Evolutionary conservation across 1,140 invertebrate species (phyloP).

Genomic region (Musca vetustissima): DNA sequence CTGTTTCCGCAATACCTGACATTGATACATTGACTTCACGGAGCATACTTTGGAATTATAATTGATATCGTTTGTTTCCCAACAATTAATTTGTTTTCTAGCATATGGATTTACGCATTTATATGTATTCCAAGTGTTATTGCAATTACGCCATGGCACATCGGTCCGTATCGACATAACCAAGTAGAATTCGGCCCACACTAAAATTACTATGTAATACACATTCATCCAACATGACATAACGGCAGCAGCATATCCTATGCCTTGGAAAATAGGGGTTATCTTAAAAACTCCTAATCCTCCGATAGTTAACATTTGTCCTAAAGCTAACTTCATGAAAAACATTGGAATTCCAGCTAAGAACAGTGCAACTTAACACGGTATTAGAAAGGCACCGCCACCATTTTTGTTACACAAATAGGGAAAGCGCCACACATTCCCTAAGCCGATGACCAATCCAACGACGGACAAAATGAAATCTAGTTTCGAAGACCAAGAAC

Average conservation of each 20-base stretch:
- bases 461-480: no score
- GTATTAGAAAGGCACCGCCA: no score
- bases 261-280: slow-evolving; percentile 97
- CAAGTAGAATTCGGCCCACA: slow-evolving; percentile 98
- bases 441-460: no score
- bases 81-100: slow-evolving; percentile 69
- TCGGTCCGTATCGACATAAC: slow-evolving; percentile 88
- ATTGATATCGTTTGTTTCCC: slow-evolving; percentile 62
- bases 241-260: slow-evolving; percentile 96
- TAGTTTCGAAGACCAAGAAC: no score
- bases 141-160: slow-evolving; percentile 93
- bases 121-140: slow-evolving; percentile 90
- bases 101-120: slow-evolving; percentile 82
- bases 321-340: no score
- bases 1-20: slow-evolving; percentile 77
- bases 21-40: slow-evolving; percentile 65
- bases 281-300: slow-evolving; percentile 97
- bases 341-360: no score
- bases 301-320: slow-evolving; percentile 95
- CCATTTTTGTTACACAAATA: no score
- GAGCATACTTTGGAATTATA: slow-evolving; percentile 66
- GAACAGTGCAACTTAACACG: no score
- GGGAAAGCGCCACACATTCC: no score
- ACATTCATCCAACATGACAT: slow-evolving; percentile 99
- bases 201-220: slow-evolving; percentile 98